These are phyloP conservation scores for Boulengeromyrus knoepffleri DNA, from an alignment of 2,113 vertebrate genomes.

Conservation along the genomic window DNA sequence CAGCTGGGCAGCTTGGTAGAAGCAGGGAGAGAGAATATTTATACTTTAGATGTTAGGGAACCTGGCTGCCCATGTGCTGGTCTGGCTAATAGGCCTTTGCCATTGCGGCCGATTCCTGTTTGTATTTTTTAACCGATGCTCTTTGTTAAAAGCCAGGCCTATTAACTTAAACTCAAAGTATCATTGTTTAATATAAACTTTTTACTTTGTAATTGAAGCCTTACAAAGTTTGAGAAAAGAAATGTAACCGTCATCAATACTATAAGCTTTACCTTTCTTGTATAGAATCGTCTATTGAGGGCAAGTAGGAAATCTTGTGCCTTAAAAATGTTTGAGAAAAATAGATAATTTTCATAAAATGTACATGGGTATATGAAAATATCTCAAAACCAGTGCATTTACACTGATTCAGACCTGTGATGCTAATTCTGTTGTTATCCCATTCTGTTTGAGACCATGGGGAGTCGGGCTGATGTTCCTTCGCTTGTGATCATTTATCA, in stretches of 20 bases:
- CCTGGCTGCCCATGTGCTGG: not conserved
- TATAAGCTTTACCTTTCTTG: not conserved
- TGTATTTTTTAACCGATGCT: not conserved
- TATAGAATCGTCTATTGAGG: not conserved
- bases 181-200: not conserved
- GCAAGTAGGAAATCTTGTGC: not conserved
- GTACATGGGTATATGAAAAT: not conserved
- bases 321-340: not conserved
- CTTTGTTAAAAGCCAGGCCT: not conserved
- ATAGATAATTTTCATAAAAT: not conserved
- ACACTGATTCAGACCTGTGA: not conserved
- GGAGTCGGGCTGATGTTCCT: not conserved
- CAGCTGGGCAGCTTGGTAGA: not conserved
- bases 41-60: not conserved
- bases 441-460: not conserved
- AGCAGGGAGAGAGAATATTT: not conserved
- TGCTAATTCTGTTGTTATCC: not conserved
- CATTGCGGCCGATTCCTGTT: not conserved
- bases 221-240: not conserved
- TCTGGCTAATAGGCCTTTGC: not conserved
- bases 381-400: not conserved
- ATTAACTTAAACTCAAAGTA: not conserved
- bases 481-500: not conserved
- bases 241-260: not conserved
- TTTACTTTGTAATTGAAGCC: not conserved